A percentile compares a stretch with the other conserved stretches of the same genome.
Conservation (phyloP, 2,888 invertebrate species). For the Apotomis capreana region DNA sequence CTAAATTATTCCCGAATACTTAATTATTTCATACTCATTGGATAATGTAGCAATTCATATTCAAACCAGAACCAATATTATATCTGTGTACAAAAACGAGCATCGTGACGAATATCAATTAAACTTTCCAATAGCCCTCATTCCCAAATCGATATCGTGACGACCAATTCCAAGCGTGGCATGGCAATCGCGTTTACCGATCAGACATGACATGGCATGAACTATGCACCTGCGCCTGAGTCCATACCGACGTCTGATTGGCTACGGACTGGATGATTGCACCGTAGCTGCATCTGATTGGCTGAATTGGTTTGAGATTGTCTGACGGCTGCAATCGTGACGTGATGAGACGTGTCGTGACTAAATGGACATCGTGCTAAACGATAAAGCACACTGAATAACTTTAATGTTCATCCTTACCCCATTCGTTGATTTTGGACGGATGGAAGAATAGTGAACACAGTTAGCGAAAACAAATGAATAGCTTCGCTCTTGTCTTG, state of each 20-base stretch:
- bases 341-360: not conserved
- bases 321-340: not conserved
- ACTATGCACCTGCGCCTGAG: conserved; percentile 25
- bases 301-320: not conserved
- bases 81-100: too few species aligned
- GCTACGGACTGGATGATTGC: not conserved
- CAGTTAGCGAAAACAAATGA: too few species aligned
- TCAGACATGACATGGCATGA: conserved; percentile 11
- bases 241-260: too few species aligned
- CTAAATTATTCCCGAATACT: too few species aligned
- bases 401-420: not conserved
- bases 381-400: not conserved
- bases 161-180: conserved; percentile 7
- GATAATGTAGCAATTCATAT: too few species aligned
- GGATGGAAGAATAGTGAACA: too few species aligned
- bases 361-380: not conserved
- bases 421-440: not conserved
- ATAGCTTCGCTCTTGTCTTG: too few species aligned
- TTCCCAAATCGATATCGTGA: conserved; percentile 27
- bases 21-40: too few species aligned
- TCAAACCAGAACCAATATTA: too few species aligned
- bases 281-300: conserved; percentile 6
- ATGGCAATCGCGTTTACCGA: conserved; percentile 19
- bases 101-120: too few species aligned
- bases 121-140: not conserved